Conservation (phyloP, 2,888 invertebrate genomes). For the Xylocampa areola region DNA sequence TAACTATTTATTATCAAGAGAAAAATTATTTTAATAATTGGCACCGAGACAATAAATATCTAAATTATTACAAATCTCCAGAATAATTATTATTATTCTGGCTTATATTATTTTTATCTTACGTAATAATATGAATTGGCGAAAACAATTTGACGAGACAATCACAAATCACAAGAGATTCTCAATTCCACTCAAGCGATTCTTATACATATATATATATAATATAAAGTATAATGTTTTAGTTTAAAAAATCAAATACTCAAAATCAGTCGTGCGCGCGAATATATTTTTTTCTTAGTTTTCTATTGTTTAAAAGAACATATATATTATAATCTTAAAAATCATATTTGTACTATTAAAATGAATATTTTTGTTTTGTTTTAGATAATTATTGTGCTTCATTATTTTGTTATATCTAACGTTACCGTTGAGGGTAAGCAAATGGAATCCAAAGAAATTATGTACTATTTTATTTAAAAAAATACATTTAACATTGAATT, state of each 20-base stretch:
- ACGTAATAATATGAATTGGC: slow-evolving; percentile 57
- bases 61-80: slow-evolving; percentile 61
- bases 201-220: too few relatives aligned
- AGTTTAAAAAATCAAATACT: slow-evolving; percentile 64
- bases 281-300: slow-evolving; percentile 56
- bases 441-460: slow-evolving; percentile 19
- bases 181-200: slow-evolving; percentile 66
- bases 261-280: slow-evolving; percentile 76
- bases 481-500: slow-evolving; percentile 22
- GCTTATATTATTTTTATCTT: slow-evolving; percentile 52
- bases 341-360: slow-evolving; percentile 47
- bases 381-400: slow-evolving; percentile 12
- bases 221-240: slow-evolving; percentile 44
- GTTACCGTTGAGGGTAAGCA: slow-evolving; percentile 23
- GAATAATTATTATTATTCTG: slow-evolving; percentile 49
- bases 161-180: slow-evolving; percentile 54
- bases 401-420: slow-evolving; percentile 18
- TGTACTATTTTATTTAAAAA: slow-evolving; percentile 20
- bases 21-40: slow-evolving; percentile 72
- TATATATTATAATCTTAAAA: slow-evolving; percentile 11
- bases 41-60: slow-evolving; percentile 72
- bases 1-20: slow-evolving; percentile 55
- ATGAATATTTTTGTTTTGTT: slow-evolving; percentile 9
- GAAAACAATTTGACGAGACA: slow-evolving; percentile 59
- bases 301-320: slow-evolving; percentile 59